Base-by-base conservation (phyloP, 2,113 vertebrate genomes). In the Neodontobutis hainanensis region DNA sequence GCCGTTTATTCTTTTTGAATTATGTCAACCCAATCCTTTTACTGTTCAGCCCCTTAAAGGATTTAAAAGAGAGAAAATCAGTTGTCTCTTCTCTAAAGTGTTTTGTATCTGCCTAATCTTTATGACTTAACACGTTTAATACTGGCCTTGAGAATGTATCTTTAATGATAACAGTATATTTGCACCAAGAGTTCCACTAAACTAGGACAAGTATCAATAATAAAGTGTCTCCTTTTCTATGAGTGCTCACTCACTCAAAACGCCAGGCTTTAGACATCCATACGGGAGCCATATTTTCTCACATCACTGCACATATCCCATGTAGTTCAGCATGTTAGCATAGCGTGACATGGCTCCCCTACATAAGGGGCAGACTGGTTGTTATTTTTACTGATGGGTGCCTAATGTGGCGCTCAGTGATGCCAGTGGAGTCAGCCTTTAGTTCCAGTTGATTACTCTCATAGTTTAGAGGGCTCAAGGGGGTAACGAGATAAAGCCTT, bases 371-470 rank as follows among this genome's bases (percentile, higher is more conserved):
- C 70, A 81, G 86, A 65, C 88, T 88, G 88, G 88, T 90, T 91
- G 88, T 91, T 91, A 88, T 87, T 88, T 87, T 88, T 88, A 84
- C 87, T 90, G 87, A 91, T 89, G 88, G 81, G 14, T 78, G 86
- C 77, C 87, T 90, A 88, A 89, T 84, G 82, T 77, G 82, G 77
- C 80, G 63, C 6, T 38, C 80, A 85, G 65, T 77, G 78, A 85
- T 85, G 85, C 80, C 77, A 80, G n/a, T 62, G 66, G 65, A 89
- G 73, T 84, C 85, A 70, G 60, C 51, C 11, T 80, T 89, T 90
- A 86, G 77, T 88, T 87, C 82, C 61, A 61, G 84, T 68, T 91
- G 88, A 91, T 89, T 90, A 86, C 88, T 73, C 77, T 81, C 84
- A 84, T 83, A 78, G 86, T 83, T 81, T 79, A 75, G 68, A 80